Evolutionary conservation across 1,140 invertebrate species (phyloP).

Genomic region (Macrobrachium rosenbergii): DNA sequence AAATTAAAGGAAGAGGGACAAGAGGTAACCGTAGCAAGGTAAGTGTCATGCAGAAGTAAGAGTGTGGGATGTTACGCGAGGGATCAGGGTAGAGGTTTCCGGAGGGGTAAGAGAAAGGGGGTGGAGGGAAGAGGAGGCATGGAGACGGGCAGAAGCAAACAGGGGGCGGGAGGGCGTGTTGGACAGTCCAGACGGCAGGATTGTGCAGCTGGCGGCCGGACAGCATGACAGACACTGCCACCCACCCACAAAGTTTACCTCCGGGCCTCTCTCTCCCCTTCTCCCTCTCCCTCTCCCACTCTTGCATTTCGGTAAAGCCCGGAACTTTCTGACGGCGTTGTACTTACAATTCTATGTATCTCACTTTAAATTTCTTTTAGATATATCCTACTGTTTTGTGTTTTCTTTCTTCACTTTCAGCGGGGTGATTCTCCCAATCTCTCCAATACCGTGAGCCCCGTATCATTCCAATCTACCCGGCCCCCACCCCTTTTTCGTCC

Average conservation of each 20-base stretch:
- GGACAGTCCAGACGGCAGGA: background rate
- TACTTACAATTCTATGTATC: no score
- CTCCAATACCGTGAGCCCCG: no score
- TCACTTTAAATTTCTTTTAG: no score
- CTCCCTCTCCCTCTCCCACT: conserved; percentile 12
- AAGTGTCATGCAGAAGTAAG: background rate
- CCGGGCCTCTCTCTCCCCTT: background rate
- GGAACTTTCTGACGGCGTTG: no score
- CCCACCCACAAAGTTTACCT: background rate
- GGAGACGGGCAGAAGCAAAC: background rate
- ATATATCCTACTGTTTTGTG: no score
- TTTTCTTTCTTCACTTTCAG: no score
- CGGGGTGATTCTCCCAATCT: no score
- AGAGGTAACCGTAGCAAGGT: background rate
- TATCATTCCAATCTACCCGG: no score
- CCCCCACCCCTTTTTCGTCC: no score
- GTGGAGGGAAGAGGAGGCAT: conserved; percentile 6
- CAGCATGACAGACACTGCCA: background rate
- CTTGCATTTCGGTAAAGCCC: background rate
- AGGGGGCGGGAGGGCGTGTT: background rate
- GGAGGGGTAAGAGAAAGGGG: no score
- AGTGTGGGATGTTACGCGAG: background rate
- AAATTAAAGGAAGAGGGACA: background rate
- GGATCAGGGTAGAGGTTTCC: background rate
- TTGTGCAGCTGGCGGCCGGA: no score